Conservation (phyloP, 2,113 vertebrate species). For the Nothobranchius furzeri region DNA sequence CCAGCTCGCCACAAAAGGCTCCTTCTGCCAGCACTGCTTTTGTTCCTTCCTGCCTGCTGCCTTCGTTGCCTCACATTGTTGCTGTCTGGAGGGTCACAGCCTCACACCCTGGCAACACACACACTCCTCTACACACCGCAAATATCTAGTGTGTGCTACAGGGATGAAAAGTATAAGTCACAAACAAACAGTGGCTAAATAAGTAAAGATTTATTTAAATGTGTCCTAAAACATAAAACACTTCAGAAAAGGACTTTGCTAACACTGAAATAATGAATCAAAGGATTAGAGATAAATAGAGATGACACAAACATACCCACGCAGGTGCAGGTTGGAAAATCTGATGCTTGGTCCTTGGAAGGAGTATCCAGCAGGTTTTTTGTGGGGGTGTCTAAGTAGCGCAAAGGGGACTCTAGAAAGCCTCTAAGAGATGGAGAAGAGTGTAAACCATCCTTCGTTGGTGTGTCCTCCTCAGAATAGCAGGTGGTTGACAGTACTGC, state of each 20-base stretch:
- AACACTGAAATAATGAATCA: too few species aligned
- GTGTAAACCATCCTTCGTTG: conserved; percentile 87
- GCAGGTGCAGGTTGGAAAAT: conserved; percentile 93
- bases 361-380: conserved; percentile 94
- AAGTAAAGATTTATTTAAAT: too few species aligned
- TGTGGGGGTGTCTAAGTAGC: conserved; percentile 93
- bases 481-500: conserved; percentile 95
- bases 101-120: conserved; percentile 48
- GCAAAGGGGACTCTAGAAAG: conserved; percentile 94
- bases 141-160: conserved; percentile 37
- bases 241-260: too few species aligned
- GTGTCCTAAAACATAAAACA: too few species aligned
- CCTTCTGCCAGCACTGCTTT: conserved; percentile 67
- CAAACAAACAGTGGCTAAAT: too few species aligned
- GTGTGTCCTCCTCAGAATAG: conserved; percentile 84
- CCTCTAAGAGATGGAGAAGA: conserved; percentile 90
- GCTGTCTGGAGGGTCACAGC: conserved; percentile 50
- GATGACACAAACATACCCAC: conserved; percentile 85
- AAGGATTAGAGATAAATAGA: too few species aligned
- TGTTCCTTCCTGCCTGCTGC: conserved; percentile 60
- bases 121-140: conserved; percentile 63
- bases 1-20: conserved; percentile 64
- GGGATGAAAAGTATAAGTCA: not conserved
- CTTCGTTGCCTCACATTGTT: conserved; percentile 58
- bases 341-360: conserved; percentile 86